Percentiles rank a stretch among this genome's conserved stretches.
These are phyloP conservation scores for Galleria mellonella DNA, from an alignment of 1,140 invertebrate species.

Conservation along the genomic window DNA sequence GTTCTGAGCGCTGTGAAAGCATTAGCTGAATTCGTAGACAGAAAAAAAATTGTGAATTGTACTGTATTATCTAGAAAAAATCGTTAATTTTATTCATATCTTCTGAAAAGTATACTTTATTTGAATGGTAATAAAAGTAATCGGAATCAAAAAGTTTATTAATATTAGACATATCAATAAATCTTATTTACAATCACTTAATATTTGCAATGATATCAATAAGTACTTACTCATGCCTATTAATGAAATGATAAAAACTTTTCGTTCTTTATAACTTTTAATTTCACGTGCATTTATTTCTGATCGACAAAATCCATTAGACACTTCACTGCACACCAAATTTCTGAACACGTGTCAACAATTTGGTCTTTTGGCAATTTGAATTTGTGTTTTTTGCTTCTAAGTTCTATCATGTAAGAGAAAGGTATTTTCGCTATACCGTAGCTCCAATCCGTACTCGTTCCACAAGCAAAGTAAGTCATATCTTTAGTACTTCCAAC, in stretches of 20 bases:
- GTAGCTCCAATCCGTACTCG: conserved; percentile 83
- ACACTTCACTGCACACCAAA: conserved; percentile 77
- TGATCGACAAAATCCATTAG: conserved; percentile 72
- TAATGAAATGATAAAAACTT: too few relatives aligned
- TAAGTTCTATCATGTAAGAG: conserved; percentile 82
- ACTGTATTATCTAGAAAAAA: conserved; percentile 30
- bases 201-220: too few relatives aligned
- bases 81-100: not conserved
- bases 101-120: too few relatives aligned
- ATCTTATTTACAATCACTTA: too few relatives aligned
- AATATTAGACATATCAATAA: too few relatives aligned
- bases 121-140: too few relatives aligned
- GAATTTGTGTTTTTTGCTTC: conserved; percentile 79
- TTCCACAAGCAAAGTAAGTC: conserved; percentile 76
- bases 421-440: conserved; percentile 77
- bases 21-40: conserved; percentile 69
- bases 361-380: conserved; percentile 81
- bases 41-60: conserved; percentile 47
- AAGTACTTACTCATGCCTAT: too few relatives aligned
- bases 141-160: too few relatives aligned
- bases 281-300: too few relatives aligned
- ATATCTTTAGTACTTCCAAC: conserved; percentile 61
- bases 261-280: too few relatives aligned
- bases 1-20: conserved; percentile 77
- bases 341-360: conserved; percentile 78